These are phyloP conservation scores for Orthosia cruda DNA, from an alignment of 2,888 invertebrate species.

Conservation along the genomic window DNA sequence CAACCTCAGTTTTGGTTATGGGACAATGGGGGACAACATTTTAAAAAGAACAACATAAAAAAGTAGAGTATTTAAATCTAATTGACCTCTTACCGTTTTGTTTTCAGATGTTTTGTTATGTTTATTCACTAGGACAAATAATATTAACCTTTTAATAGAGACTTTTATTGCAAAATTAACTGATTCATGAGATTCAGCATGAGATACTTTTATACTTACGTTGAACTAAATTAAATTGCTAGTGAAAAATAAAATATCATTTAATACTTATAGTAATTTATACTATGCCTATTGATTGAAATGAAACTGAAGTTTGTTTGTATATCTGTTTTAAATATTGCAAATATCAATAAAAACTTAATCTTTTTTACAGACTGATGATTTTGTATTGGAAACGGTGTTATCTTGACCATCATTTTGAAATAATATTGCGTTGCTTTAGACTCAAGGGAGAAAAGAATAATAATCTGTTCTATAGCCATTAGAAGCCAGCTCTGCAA, in stretches of 20 bases:
- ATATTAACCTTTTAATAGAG: slow-evolving; percentile 27
- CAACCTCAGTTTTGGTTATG: neutral
- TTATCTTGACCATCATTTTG: neutral
- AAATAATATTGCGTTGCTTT: neutral
- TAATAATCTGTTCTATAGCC: too few relatives aligned
- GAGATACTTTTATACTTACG: slow-evolving; percentile 48
- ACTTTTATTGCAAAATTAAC: neutral
- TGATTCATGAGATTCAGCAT: too few relatives aligned
- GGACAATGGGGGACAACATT: neutral
- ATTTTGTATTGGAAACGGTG: too few relatives aligned
- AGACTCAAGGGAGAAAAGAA: neutral
- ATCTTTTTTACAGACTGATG: too few relatives aligned
- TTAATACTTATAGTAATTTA: too few relatives aligned
- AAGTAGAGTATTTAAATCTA: neutral
- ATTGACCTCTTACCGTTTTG: slow-evolving; percentile 53
- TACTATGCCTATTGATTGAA: too few relatives aligned
- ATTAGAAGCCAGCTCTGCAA: neutral
- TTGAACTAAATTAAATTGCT: slow-evolving; percentile 59
- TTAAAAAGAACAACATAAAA: neutral
- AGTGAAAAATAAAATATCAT: slow-evolving; percentile 31
- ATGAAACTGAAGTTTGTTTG: too few relatives aligned
- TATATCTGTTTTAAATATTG: too few relatives aligned
- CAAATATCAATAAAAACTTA: too few relatives aligned
- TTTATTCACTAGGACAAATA: slow-evolving; percentile 58
- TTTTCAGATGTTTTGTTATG: slow-evolving; percentile 52